Percentiles rank a stretch among this genome's conserved stretches.
phyloP scores from a whole-genome alignment of 1,140 invertebrate genomes.

The Drosophila oshimai region DNA sequence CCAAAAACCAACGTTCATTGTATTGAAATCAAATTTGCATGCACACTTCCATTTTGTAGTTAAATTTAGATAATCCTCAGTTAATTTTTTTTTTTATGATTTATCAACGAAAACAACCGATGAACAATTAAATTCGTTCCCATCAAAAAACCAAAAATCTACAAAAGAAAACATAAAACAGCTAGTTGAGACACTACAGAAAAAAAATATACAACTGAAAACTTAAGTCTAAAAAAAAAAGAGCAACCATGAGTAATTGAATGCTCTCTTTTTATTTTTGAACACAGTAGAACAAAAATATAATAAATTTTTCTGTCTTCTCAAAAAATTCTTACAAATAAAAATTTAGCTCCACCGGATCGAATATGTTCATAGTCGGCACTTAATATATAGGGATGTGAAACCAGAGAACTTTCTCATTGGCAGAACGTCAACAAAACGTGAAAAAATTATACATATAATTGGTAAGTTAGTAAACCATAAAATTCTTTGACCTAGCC shows the following conservation, averaged over 20 bases:
- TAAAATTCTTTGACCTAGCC: background rate
- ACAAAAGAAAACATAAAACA: conserved; percentile 36
- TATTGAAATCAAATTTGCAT: conserved; percentile 41
- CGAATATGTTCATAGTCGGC: conserved; percentile 99
- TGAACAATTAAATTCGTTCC: conserved; percentile 15
- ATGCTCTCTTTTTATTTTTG: background rate
- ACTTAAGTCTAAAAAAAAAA: background rate
- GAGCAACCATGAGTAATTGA: conserved; percentile 1
- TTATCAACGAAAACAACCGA: conserved; percentile 25
- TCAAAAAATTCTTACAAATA: background rate
- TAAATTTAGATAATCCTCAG: conserved; percentile 30
- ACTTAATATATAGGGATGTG: conserved; percentile 99
- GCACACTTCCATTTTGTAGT: conserved; percentile 24
- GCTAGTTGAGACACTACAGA: conserved; percentile 79
- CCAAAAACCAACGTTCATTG: conserved; percentile 59
- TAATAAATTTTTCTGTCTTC: conserved; percentile 25
- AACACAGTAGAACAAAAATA: background rate
- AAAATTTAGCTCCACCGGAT: conserved; percentile 93
- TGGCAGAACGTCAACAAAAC: conserved; percentile 97
- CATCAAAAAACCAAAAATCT: conserved; percentile 34
- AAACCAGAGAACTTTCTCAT: conserved; percentile 99
- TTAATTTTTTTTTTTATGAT: conserved; percentile 36
- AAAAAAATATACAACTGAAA: conserved; percentile 50
- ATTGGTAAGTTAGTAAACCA: conserved; percentile 87
- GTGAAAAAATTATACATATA: conserved; percentile 99